Percentiles rank a stretch among this genome's conserved stretches.
Evolutionary conservation across 1,140 invertebrate genomes (phyloP).

Genomic region (Teleopsis dalmanni): DNA sequence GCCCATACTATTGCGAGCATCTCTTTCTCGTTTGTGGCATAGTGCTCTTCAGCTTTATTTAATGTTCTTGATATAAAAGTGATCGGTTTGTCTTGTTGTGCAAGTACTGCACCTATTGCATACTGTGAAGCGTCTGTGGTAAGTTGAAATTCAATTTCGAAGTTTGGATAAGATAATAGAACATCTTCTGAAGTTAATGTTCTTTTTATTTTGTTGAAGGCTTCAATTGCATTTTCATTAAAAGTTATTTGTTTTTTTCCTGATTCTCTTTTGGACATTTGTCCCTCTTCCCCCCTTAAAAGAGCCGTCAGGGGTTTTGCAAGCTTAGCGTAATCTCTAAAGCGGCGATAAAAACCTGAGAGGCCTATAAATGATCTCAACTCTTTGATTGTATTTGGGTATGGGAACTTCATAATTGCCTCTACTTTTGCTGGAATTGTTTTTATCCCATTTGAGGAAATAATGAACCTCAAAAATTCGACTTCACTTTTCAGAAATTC

Average conservation of each 20-base stretch:
- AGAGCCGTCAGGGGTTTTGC: slow-evolving; percentile 16
- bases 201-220: slow-evolving; percentile 26
- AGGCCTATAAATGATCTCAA: background rate
- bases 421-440: background rate
- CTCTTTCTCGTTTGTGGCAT: slow-evolving; percentile 23
- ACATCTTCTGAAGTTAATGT: slow-evolving; percentile 19
- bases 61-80: slow-evolving; percentile 5
- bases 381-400: background rate
- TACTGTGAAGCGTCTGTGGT: slow-evolving; percentile 6
- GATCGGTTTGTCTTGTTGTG: background rate
- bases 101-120: no score
- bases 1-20: slow-evolving; percentile 48
- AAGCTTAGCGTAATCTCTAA: slow-evolving; percentile 22
- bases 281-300: slow-evolving; percentile 3
- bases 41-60: slow-evolving; percentile 12
- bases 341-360: slow-evolving; percentile 22
- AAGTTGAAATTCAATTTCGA: background rate
- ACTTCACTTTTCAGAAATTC: slow-evolving; percentile 18
- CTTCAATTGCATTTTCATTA: slow-evolving; percentile 12
- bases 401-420: background rate
- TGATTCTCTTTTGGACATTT: background rate
- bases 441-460: background rate
- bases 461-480: background rate
- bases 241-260: background rate
- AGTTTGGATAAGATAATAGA: slow-evolving; percentile 17